Conservation (phyloP, 2,113 vertebrate genomes). For the Nyctibius bracteatus region DNA sequence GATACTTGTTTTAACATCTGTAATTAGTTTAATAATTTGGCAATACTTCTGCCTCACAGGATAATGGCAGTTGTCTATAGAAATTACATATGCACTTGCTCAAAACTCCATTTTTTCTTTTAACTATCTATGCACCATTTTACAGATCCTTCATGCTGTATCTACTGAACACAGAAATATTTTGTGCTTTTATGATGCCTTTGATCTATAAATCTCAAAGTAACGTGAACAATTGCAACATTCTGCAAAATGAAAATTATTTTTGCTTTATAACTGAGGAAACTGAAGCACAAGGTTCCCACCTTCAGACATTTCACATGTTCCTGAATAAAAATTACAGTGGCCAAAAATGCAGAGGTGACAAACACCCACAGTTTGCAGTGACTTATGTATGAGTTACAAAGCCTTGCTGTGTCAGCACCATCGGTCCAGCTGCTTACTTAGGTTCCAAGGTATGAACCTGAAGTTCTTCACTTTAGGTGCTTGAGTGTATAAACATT, state of each 20-base stretch:
- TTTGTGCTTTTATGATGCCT: background rate
- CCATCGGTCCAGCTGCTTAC: background rate
- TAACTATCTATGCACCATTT: background rate
- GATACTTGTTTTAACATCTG: slow-evolving; percentile 50
- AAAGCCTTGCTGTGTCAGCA: background rate
- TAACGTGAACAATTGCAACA: background rate
- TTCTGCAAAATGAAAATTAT: background rate
- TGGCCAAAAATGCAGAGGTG: background rate
- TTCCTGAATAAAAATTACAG: background rate
- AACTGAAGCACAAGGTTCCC: background rate
- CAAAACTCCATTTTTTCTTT: background rate
- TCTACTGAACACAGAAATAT: background rate
- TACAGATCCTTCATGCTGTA: background rate
- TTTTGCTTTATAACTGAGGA: background rate
- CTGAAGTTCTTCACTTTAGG: background rate
- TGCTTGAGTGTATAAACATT: background rate
- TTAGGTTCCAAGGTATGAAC: background rate
- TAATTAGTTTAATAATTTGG: slow-evolving; percentile 58
- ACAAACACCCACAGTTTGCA: background rate
- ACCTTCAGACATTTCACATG: background rate
- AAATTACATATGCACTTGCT: background rate
- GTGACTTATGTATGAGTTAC: background rate
- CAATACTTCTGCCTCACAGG: background rate
- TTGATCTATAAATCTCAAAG: background rate
- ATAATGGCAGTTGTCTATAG: background rate